Percentiles rank a stretch among this genome's conserved stretches.
phyloP scores from a whole-genome alignment of 1,140 invertebrate species.

The Arion vulgaris region DNA sequence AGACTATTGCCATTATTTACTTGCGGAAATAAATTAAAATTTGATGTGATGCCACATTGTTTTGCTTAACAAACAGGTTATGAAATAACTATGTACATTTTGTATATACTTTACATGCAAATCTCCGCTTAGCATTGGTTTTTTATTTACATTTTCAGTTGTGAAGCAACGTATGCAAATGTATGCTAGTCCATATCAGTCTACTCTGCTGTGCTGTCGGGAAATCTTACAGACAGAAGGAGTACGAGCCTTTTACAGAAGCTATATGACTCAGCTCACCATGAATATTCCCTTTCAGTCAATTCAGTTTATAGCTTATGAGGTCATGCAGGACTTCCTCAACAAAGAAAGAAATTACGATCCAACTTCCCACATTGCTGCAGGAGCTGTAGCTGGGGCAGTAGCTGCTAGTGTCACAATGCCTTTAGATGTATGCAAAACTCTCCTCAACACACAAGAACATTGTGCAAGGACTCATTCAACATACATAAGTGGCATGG shows the following conservation, averaged over 20 bases:
- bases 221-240: conserved; percentile 89
- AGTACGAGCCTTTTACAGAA: conserved; percentile 93
- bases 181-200: conserved; percentile 93
- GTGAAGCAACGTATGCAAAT: conserved; percentile 99
- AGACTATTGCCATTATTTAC: no score
- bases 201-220: conserved; percentile 84
- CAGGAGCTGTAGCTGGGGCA: conserved; percentile 92
- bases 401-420: conserved; percentile 94
- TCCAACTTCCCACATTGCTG: conserved; percentile 88
- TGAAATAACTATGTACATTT: no score
- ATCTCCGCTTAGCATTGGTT: not conserved
- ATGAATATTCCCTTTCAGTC: conserved; percentile 99
- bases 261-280: conserved; percentile 94
- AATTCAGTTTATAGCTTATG: conserved; percentile 96
- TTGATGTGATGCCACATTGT: no score
- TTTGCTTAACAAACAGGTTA: no score
- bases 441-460: conserved; percentile 95
- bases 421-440: conserved; percentile 99
- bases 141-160: conserved; percentile 79
- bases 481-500: conserved; percentile 76
- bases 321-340: conserved; percentile 86
- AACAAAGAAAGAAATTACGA: conserved; percentile 89
- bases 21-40: no score
- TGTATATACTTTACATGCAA: no score
- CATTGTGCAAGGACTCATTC: conserved; percentile 74